phyloP scores from a whole-genome alignment of 2,888 invertebrate genomes.

The Rhagium mordax region DNA sequence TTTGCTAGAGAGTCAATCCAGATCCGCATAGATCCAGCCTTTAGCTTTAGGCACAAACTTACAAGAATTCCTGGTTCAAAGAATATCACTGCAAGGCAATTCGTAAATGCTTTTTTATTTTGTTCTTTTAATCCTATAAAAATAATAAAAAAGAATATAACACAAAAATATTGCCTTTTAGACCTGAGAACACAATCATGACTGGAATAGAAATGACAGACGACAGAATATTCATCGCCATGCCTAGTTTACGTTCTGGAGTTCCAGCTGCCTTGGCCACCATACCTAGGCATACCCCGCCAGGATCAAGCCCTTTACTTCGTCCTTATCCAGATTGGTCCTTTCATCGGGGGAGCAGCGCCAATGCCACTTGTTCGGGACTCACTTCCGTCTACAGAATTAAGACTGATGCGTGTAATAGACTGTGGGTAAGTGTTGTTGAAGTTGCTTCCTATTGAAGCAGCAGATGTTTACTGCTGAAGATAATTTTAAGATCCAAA shows the following conservation, averaged over 20 bases:
- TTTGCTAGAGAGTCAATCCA: no score
- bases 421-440: conserved; percentile 81
- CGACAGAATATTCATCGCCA: conserved; percentile 83
- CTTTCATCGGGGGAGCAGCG: conserved; percentile 81
- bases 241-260: conserved; percentile 82
- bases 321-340: conserved; percentile 71
- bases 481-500: no score
- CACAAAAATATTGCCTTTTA: no score
- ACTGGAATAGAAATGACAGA: conserved; percentile 83
- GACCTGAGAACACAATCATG: conserved; percentile 82
- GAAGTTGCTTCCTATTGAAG: no score
- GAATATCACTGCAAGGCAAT: no score
- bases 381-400: conserved; percentile 86
- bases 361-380: conserved; percentile 83
- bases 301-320: conserved; percentile 77
- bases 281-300: conserved; percentile 77
- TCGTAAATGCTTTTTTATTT: no score
- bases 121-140: no score
- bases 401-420: conserved; percentile 83
- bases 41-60: no score
- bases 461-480: no score
- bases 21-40: no score
- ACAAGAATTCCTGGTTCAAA: no score
- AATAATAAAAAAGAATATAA: no score
- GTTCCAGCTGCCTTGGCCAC: conserved; percentile 83